These are phyloP conservation scores for Brenthis hecate DNA, from an alignment of 2,888 invertebrate species.

Conservation along the genomic window DNA sequence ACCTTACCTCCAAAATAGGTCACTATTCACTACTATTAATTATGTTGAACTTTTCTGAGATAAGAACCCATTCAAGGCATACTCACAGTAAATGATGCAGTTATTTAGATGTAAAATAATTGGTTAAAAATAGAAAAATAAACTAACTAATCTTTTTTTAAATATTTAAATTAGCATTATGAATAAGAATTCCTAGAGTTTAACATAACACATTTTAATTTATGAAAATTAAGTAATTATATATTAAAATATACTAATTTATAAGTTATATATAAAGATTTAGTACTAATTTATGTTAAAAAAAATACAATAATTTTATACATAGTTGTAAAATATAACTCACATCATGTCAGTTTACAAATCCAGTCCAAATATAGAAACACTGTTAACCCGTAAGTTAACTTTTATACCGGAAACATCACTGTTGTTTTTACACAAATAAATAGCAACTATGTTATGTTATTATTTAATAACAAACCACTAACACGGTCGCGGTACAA, in stretches of 20 bases:
- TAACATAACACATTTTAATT: too few species aligned
- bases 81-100: not conserved
- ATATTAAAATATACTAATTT: too few species aligned
- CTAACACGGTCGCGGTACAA: conserved; percentile 48
- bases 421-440: conserved; percentile 53
- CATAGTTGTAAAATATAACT: conserved; percentile 9
- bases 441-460: conserved; percentile 67
- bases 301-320: not conserved
- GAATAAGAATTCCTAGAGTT: too few species aligned
- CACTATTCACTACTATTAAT: conserved; percentile 25
- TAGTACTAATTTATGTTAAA: not conserved
- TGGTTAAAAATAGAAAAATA: too few species aligned
- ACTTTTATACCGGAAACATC: conserved; percentile 41
- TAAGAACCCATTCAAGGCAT: not conserved
- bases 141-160: too few species aligned
- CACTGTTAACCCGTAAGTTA: conserved; percentile 16
- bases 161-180: too few species aligned
- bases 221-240: too few species aligned
- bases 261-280: not conserved
- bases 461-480: conserved; percentile 56
- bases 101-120: not conserved
- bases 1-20: conserved; percentile 31
- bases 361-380: conserved; percentile 12
- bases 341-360: conserved; percentile 20
- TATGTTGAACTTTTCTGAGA: conserved; percentile 23